Conservation (phyloP, 1,140 invertebrate species). For the Tetramorium parvispinum region DNA sequence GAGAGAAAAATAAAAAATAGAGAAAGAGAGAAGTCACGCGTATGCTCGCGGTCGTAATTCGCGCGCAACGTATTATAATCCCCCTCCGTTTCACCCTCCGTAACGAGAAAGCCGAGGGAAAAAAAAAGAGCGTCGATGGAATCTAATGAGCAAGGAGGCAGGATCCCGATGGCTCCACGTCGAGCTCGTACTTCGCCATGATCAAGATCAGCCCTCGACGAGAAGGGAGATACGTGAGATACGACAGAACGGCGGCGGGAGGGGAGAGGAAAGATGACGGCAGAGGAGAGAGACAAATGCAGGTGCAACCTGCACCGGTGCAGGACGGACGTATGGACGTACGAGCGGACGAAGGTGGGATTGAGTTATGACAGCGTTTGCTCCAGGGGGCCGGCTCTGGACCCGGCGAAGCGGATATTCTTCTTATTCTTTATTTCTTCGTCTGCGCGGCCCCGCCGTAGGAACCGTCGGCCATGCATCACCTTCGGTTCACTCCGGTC, state of each 20-base stretch:
- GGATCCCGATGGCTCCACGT: conserved; percentile 65
- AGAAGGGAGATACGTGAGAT: conserved; percentile 45
- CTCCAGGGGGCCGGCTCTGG: conserved; percentile 83
- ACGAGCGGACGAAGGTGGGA: conserved; percentile 83
- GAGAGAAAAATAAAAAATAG: neutral
- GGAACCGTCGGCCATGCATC: conserved; percentile 85
- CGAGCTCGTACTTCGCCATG: conserved; percentile 63
- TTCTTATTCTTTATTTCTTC: conserved; percentile 84
- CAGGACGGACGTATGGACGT: conserved; percentile 72
- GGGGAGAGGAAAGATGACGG: conserved; percentile 51
- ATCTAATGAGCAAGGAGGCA: conserved; percentile 68
- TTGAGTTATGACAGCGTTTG: conserved; percentile 86
- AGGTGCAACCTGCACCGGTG: conserved; percentile 76
- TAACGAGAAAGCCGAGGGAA: conserved; percentile 41
- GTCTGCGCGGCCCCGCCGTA: conserved; percentile 78
- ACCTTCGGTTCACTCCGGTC: conserved; percentile 83
- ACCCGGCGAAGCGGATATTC: conserved; percentile 81
- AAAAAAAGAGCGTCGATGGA: conserved; percentile 54
- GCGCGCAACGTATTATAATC: conserved; percentile 42
- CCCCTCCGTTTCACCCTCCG: neutral
- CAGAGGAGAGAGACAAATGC: conserved; percentile 65
- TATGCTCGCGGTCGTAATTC: conserved; percentile 4
- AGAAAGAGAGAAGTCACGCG: conserved; percentile 7
- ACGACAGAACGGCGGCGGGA: neutral
- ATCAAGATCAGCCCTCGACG: conserved; percentile 64